phyloP scores from a whole-genome alignment of 1,140 invertebrate genomes.

The Phthorimaea operculella region DNA sequence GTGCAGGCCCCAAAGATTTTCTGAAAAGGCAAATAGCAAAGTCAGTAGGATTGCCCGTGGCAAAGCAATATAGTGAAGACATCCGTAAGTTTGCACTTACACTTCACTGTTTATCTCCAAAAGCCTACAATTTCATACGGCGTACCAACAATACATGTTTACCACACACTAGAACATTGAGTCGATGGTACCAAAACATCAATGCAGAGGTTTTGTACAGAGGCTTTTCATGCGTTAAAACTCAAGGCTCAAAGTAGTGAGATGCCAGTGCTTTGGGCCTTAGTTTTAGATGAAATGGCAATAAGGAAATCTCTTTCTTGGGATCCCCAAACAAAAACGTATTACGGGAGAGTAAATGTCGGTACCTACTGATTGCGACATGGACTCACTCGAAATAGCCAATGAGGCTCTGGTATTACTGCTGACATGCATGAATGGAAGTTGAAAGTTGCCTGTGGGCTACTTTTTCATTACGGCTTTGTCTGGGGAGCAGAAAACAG shows the following conservation, averaged over 20 bases:
- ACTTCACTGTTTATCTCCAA: slow-evolving; percentile 14
- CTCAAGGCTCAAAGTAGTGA: not conserved
- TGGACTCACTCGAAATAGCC: slow-evolving; percentile 19
- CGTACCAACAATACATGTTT: slow-evolving; percentile 9
- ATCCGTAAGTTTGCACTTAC: slow-evolving; percentile 15
- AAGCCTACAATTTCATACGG: slow-evolving; percentile 16
- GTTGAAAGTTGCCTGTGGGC: slow-evolving; percentile 42
- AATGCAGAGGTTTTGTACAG: slow-evolving; percentile 18
- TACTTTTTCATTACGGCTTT: slow-evolving; percentile 40
- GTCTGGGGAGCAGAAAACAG: slow-evolving; percentile 18
- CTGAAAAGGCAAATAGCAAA: not conserved
- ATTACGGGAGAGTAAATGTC: no score
- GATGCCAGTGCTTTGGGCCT: slow-evolving; percentile 12
- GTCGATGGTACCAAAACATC: slow-evolving; percentile 14
- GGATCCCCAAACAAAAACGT: not conserved
- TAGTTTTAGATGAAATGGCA: slow-evolving; percentile 36
- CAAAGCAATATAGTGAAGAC: slow-evolving; percentile 10
- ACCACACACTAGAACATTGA: slow-evolving; percentile 17
- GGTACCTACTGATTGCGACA: slow-evolving; percentile 1
- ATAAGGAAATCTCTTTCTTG: slow-evolving; percentile 28
- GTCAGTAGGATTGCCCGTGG: not conserved
- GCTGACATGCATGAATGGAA: slow-evolving; percentile 28
- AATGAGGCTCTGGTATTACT: slow-evolving; percentile 37
- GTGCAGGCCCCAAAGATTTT: not conserved
- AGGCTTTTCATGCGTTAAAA: slow-evolving; percentile 15